phyloP scores from a whole-genome alignment of 2,797 vertebrate genomes.

The Rhodeus uyekii region DNA sequence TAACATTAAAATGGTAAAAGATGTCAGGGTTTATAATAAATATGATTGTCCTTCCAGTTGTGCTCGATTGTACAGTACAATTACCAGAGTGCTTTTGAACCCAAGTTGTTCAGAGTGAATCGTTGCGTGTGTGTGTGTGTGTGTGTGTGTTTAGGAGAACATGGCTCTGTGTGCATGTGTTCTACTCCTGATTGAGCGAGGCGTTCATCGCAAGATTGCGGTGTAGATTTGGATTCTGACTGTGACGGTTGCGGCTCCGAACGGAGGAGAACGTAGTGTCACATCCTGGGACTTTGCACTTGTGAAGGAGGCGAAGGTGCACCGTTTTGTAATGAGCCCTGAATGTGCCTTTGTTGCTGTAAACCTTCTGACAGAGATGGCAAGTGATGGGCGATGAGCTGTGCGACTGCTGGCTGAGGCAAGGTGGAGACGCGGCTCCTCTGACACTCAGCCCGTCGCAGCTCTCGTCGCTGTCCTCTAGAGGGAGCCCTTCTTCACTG shows the following conservation, averaged over 20 bases:
- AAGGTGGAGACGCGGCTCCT: constrained; percentile 73
- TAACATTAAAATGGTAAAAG: constrained; percentile 26
- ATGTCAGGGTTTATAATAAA: constrained; percentile 30
- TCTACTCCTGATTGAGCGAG: constrained; percentile 49
- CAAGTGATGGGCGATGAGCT: constrained; percentile 87
- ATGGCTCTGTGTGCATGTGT: neutral
- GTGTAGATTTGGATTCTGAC: constrained; percentile 97
- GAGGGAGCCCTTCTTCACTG: constrained; percentile 84
- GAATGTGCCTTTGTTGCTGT: constrained; percentile 96
- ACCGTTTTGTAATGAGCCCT: constrained; percentile 97
- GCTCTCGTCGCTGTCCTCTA: constrained; percentile 90
- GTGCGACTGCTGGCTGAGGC: constrained; percentile 69
- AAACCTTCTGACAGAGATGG: constrained; percentile 94
- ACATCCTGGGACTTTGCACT: constrained; percentile 94
- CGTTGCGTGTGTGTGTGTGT: neutral
- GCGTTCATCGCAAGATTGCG: constrained; percentile 79
- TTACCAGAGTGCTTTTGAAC: neutral
- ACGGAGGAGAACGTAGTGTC: constrained; percentile 94
- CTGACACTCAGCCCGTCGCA: constrained; percentile 77
- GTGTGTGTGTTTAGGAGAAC: neutral
- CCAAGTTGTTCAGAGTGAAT: neutral
- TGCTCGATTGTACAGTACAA: constrained; percentile 27
- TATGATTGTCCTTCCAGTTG: constrained; percentile 28
- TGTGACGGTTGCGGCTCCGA: constrained; percentile 93
- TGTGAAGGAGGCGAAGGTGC: constrained; percentile 93